A percentile compares a stretch with the other conserved stretches of the same genome.
Evolutionary conservation across 23 tunicate genomes (phyloP).

Genomic region (Phallusia fumigata): DNA sequence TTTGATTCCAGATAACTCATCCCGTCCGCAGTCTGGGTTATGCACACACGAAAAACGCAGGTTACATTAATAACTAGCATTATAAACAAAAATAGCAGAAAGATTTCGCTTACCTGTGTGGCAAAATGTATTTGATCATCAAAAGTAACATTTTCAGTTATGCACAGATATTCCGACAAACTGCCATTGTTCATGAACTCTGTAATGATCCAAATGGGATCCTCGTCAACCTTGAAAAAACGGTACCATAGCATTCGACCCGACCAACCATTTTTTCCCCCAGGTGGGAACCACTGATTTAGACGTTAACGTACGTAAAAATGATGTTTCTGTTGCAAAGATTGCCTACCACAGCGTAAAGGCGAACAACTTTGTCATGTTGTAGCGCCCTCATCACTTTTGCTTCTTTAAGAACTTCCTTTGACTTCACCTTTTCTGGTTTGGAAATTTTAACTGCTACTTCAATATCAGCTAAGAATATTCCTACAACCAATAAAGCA

Average conservation of each 20-base stretch:
- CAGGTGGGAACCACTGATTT: neutral
- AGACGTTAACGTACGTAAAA: neutral
- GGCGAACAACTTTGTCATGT: neutral
- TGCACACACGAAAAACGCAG: too few species aligned
- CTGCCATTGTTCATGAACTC: neutral
- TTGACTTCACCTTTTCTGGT: neutral
- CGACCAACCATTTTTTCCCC: too few species aligned
- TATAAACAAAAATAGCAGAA: too few species aligned
- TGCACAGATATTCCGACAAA: neutral
- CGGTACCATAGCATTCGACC: too few species aligned
- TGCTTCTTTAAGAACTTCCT: neutral
- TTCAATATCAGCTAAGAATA: neutral
- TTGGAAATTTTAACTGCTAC: neutral
- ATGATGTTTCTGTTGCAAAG: neutral
- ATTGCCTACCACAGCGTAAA: neutral
- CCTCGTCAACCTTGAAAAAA: neutral
- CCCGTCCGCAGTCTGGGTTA: neutral
- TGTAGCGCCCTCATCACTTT: neutral
- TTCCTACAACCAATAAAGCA: neutral
- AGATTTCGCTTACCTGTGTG: neutral
- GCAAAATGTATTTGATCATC: neutral
- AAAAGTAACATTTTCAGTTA: neutral
- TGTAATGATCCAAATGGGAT: neutral
- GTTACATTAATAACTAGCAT: too few species aligned
- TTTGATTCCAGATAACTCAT: neutral